These are phyloP conservation scores for Axis porcinus DNA, from an alignment of 2,113 vertebrate genomes.

Conservation along the genomic window DNA sequence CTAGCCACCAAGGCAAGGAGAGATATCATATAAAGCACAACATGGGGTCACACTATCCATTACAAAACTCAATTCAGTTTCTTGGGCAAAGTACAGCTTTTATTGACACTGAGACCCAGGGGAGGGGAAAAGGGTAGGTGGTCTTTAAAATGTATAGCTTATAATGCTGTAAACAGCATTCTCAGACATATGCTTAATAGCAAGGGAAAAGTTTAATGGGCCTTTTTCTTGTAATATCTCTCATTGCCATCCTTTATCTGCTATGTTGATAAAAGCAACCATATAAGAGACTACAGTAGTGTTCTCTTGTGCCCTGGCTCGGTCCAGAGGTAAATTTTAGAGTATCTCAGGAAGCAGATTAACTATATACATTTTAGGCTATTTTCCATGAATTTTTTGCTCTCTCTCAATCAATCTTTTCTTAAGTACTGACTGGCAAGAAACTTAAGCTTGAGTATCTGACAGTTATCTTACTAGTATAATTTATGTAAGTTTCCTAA, in stretches of 20 bases:
- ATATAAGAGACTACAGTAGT: neutral
- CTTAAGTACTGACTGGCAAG: neutral
- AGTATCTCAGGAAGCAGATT: neutral
- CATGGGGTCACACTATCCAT: neutral
- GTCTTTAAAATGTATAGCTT: neutral
- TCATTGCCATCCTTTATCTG: neutral
- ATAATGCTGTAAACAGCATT: neutral
- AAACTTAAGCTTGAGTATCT: slow-evolving; percentile 9
- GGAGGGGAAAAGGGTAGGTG: neutral
- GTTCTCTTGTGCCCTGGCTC: neutral
- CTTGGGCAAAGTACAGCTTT: neutral
- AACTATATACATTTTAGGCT: neutral
- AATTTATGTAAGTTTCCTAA: slow-evolving; percentile 7
- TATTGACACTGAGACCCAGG: neutral
- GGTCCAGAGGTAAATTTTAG: neutral
- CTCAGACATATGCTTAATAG: neutral
- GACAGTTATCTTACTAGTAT: neutral
- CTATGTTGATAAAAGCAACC: neutral
- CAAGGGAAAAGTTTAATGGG: neutral
- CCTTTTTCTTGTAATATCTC: neutral
- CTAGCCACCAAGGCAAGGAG: neutral
- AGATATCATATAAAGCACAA: neutral
- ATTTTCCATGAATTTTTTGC: neutral
- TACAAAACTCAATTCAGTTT: neutral
- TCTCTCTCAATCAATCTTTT: neutral